Conservation (phyloP, 1,140 invertebrate species). For the Mamestra configurata region DNA sequence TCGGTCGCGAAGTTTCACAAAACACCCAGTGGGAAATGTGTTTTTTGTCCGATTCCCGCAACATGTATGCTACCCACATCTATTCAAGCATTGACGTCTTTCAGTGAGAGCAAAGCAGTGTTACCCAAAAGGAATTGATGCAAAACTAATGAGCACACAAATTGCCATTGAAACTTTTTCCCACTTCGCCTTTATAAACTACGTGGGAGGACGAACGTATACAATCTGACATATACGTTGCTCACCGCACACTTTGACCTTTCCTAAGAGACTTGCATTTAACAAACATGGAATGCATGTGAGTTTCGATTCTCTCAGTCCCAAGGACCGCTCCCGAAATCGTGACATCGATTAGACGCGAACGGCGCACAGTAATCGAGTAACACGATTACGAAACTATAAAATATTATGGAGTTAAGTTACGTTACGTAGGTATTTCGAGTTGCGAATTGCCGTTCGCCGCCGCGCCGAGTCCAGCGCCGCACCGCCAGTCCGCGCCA, state of each 20-base stretch:
- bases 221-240: conserved; percentile 9
- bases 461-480: conserved; percentile 46
- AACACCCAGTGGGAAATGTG: conserved; percentile 30
- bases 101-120: not conserved
- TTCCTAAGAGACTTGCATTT: conserved; percentile 47
- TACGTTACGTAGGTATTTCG: conserved; percentile 77
- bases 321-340: conserved; percentile 75
- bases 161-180: conserved; percentile 33
- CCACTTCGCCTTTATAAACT: conserved; percentile 24
- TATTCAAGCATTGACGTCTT: not conserved
- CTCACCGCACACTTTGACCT: conserved; percentile 36
- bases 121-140: conserved; percentile 14
- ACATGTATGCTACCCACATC: conserved; percentile 15
- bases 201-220: conserved; percentile 40
- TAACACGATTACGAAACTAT: conserved; percentile 85
- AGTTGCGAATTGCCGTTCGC: conserved; percentile 78
- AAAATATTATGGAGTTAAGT: conserved; percentile 85
- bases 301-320: conserved; percentile 55
- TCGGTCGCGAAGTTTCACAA: conserved; percentile 39
- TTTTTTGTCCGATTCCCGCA: not conserved
- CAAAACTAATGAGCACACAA: conserved; percentile 35
- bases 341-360: conserved; percentile 81
- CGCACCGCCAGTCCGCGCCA: conserved; percentile 54
- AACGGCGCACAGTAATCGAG: conserved; percentile 79
- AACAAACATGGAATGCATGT: conserved; percentile 52